phyloP scores from a whole-genome alignment of 2,888 invertebrate genomes.

The Elmis aenea region DNA sequence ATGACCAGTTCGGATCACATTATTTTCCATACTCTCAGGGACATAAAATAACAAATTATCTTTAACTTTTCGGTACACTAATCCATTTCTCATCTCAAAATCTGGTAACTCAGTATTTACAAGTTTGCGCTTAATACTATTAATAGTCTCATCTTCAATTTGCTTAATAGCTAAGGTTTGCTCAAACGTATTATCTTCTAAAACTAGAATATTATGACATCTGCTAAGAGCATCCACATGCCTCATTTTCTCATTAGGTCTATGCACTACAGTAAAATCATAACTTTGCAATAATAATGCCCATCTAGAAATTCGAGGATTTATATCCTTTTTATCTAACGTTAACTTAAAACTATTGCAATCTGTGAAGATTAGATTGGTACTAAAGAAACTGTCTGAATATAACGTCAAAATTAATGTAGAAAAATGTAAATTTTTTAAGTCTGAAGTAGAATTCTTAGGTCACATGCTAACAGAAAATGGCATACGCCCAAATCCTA shows the following conservation, averaged over 20 bases:
- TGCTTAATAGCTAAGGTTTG: constrained; percentile 21
- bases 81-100: constrained; percentile 23
- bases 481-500: constrained; percentile 13
- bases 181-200: constrained; percentile 26
- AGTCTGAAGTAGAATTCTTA: constrained; percentile 29
- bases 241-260: constrained; percentile 20
- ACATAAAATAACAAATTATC: constrained; percentile 14
- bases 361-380: constrained; percentile 31
- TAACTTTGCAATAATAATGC: constrained; percentile 17
- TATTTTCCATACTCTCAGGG: constrained; percentile 7
- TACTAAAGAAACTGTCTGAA: constrained; percentile 12
- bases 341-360: constrained; percentile 30
- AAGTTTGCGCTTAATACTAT: constrained; percentile 17
- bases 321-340: constrained; percentile 31
- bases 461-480: constrained; percentile 24
- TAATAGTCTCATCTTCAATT: constrained; percentile 23
- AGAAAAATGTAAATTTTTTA: constrained; percentile 32
- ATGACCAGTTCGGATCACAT: constrained; percentile 14
- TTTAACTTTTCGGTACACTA: constrained; percentile 23
- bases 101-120: constrained; percentile 15
- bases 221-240: constrained; percentile 34
- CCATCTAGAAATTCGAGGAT: constrained; percentile 33
- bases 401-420: constrained; percentile 22
- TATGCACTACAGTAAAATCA: constrained; percentile 12
- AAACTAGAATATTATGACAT: constrained; percentile 18